Percentiles rank a stretch among this genome's conserved stretches.
Conservation (phyloP, 2,888 invertebrate genomes). For the Plagodis pulveraria region DNA sequence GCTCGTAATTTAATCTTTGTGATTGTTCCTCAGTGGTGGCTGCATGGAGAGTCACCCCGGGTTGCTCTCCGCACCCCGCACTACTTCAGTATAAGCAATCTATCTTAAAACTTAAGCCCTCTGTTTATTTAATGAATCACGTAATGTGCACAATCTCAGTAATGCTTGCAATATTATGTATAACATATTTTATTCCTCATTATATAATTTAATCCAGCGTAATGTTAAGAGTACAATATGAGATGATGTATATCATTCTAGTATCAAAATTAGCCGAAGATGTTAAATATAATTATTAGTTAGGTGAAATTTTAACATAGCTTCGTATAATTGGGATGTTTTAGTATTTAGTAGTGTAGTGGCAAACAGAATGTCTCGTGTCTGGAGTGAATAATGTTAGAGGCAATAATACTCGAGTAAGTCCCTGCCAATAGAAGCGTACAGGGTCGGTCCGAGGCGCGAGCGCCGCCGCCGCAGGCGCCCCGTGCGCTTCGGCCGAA, state of each 20-base stretch:
- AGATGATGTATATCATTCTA: slow-evolving; percentile 84
- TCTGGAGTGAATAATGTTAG: slow-evolving; percentile 69
- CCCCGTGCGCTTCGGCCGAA: slow-evolving; percentile 18
- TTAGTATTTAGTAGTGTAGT: slow-evolving; percentile 82
- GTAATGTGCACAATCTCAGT: slow-evolving; percentile 84
- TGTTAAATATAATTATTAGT: slow-evolving; percentile 83
- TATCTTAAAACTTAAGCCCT: slow-evolving; percentile 65
- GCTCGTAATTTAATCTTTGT: slow-evolving; percentile 84
- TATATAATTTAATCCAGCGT: slow-evolving; percentile 78
- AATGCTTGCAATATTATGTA: slow-evolving; percentile 84
- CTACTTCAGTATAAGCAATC: slow-evolving; percentile 69
- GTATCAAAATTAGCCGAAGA: slow-evolving; percentile 86
- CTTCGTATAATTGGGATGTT: slow-evolving; percentile 85
- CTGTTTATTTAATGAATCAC: slow-evolving; percentile 67
- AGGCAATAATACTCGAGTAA: slow-evolving; percentile 83
- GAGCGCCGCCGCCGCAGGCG: slow-evolving; percentile 38
- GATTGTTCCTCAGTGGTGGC: slow-evolving; percentile 77
- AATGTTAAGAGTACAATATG: slow-evolving; percentile 86
- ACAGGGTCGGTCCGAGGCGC: slow-evolving; percentile 49
- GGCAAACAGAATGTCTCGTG: slow-evolving; percentile 75
- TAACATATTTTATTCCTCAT: slow-evolving; percentile 76
- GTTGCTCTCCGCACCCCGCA: slow-evolving; percentile 32
- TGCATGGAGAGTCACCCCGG: slow-evolving; percentile 48
- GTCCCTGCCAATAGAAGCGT: slow-evolving; percentile 67
- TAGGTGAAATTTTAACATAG: slow-evolving; percentile 84